Evolutionary conservation across 2,888 invertebrate species (phyloP).

Genomic region (Thumatha senex): DNA sequence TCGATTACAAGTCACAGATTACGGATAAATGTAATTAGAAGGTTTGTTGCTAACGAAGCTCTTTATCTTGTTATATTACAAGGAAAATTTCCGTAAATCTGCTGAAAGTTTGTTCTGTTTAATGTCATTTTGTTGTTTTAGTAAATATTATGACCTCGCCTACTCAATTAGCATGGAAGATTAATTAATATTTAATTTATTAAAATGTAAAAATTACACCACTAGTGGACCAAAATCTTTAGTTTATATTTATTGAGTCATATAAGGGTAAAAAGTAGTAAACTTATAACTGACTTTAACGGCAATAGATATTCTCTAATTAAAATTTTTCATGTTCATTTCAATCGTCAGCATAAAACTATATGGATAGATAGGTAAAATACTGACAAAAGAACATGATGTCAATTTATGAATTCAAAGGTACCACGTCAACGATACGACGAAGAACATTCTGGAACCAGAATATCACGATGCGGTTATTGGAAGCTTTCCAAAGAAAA

Average conservation of each 20-base stretch:
- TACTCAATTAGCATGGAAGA: too few species aligned
- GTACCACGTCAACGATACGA: neutral
- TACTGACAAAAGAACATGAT: neutral
- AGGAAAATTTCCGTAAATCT: conserved; percentile 21
- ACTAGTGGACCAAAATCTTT: too few species aligned
- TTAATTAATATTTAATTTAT: too few species aligned
- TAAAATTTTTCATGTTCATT: too few species aligned
- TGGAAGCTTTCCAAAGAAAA: conserved; percentile 37
- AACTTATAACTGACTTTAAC: too few species aligned
- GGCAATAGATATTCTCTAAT: too few species aligned
- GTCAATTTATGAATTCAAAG: conserved; percentile 1
- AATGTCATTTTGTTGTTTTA: neutral
- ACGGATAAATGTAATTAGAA: conserved; percentile 23
- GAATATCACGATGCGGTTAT: conserved; percentile 16
- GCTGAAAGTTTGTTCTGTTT: neutral
- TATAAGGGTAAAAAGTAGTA: too few species aligned
- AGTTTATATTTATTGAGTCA: too few species aligned
- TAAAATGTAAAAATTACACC: too few species aligned
- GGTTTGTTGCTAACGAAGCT: conserved; percentile 24
- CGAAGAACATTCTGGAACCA: conserved; percentile 1
- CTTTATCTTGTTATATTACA: conserved; percentile 26
- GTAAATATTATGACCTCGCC: neutral
- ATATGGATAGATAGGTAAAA: too few species aligned
- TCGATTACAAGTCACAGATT: conserved; percentile 13
- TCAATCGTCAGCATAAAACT: too few species aligned